A percentile compares a stretch with the other conserved stretches of the same genome.
Conservation (phyloP, 2,888 invertebrate genomes). For the Cryptocheilus praepositus region DNA sequence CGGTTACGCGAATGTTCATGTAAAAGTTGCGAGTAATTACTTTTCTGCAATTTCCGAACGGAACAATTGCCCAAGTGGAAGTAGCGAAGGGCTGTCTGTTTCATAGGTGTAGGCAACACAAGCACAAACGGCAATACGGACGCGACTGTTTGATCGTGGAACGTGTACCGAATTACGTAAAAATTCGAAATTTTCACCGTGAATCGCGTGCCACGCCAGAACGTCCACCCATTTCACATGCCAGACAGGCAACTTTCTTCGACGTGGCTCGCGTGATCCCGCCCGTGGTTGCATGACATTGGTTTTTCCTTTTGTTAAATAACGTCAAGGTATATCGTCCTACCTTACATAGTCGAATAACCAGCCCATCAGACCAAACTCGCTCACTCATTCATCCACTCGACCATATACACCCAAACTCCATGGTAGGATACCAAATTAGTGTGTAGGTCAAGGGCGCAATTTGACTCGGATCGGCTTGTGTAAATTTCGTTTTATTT, state of each 20-base stretch:
- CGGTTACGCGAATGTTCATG: too few species aligned
- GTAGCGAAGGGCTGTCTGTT: too few species aligned
- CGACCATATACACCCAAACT: too few species aligned
- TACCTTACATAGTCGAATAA: conserved; percentile 35
- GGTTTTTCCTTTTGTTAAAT: conserved; percentile 44
- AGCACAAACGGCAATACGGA: too few species aligned
- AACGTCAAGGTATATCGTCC: conserved; percentile 29
- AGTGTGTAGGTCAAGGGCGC: conserved; percentile 64
- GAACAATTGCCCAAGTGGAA: too few species aligned
- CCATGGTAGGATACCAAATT: conserved; percentile 36
- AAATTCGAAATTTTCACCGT: conserved; percentile 38
- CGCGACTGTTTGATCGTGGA: too few species aligned
- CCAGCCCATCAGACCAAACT: conserved; percentile 52
- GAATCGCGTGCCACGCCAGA: conserved; percentile 36
- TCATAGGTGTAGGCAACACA: too few species aligned
- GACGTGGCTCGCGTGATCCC: conserved; percentile 53
- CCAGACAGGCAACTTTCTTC: conserved; percentile 5
- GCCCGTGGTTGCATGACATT: conserved; percentile 53
- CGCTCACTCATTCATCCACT: conserved; percentile 38
- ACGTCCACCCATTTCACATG: conserved; percentile 1
- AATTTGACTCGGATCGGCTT: conserved; percentile 57
- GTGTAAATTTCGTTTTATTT: conserved; percentile 32
- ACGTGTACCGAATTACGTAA: conserved; percentile 17
- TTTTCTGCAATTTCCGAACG: too few species aligned
- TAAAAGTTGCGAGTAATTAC: too few species aligned